phyloP scores from a whole-genome alignment of 2,888 invertebrate species.

The Monochamus alternatus region DNA sequence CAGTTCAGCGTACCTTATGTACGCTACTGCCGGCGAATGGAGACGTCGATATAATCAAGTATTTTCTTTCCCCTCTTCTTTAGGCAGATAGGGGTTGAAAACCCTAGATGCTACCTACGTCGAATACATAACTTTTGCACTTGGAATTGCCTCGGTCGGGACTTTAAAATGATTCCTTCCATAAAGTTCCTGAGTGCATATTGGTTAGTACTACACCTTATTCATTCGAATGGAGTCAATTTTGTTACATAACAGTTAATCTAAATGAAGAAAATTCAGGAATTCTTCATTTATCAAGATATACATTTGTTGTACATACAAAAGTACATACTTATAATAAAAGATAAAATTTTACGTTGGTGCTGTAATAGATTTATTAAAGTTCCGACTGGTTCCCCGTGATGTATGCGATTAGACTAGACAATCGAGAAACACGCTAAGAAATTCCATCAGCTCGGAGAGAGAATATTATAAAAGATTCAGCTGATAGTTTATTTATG shows the following conservation, averaged over 20 bases:
- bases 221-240: too few species aligned
- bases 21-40: not conserved
- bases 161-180: not conserved
- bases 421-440: not conserved
- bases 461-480: constrained; percentile 11
- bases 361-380: too few species aligned
- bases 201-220: too few species aligned
- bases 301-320: too few species aligned
- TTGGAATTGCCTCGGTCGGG: not conserved
- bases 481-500: constrained; percentile 6
- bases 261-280: too few species aligned
- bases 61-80: constrained; percentile 4
- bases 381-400: too few species aligned
- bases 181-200: too few species aligned
- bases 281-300: too few species aligned
- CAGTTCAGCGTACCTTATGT: not conserved
- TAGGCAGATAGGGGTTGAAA: constrained; percentile 3
- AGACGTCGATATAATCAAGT: constrained; percentile 8
- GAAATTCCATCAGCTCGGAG: constrained; percentile 10
- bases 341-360: too few species aligned
- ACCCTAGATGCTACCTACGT: not conserved
- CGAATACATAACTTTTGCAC: not conserved
- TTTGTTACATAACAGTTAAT: too few species aligned
- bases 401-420: not conserved
- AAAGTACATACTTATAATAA: too few species aligned